Base-by-base conservation (phyloP, 2,888 invertebrate genomes). In the Keiferia lycopersicella region DNA sequence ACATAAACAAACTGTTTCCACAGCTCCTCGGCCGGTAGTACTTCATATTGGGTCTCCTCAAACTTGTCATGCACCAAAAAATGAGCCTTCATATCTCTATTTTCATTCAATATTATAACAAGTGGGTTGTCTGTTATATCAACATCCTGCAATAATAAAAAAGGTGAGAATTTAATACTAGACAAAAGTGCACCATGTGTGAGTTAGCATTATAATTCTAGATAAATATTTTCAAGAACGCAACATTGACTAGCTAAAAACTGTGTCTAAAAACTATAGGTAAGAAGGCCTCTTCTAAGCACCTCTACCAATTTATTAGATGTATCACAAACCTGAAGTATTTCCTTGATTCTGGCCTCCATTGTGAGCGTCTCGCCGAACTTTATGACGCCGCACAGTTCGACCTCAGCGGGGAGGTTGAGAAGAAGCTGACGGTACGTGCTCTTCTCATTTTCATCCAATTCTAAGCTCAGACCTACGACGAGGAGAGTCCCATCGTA, bases 91-190 rank as follows among this genome's bases (percentile, higher is more conserved):
- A 96, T 83, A 14, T 93, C 92, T 71, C 86, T 87, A 10, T 76
- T 76, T 57, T 92, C 85, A 69, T 92, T 93, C 16, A 93, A 91
- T 67, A 93, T 83, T 51, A 96, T 85, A 62, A 96, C 90, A 65
- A 96, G 88, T 2, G 96, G 96, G 86, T 96, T 96, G 77, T 96
- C 96, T 61, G 96, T 96, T 73, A 96, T 95, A 79, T 96, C 95
- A 65, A 96, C 94, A 84, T 95, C 94, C 93, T 93, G 73, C 38
- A 83, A 82, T 1, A 2, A 10, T n/a, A 57, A 56, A 34, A 14
- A 34, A 34, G 34, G 8, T 34, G 8, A 4, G 8, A 1, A 34
- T n/a, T n/a, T n/a, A n/a, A n/a, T n/a, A n/a, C n/a, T n/a, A n/a
- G n/a, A 26, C 26, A 26, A 26, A 26, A 4, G 26, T 2, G 26